A percentile compares a stretch with the other conserved stretches of the same genome.
phyloP scores from a whole-genome alignment of 1,140 invertebrate genomes.

The Odontomachus brunneus region DNA sequence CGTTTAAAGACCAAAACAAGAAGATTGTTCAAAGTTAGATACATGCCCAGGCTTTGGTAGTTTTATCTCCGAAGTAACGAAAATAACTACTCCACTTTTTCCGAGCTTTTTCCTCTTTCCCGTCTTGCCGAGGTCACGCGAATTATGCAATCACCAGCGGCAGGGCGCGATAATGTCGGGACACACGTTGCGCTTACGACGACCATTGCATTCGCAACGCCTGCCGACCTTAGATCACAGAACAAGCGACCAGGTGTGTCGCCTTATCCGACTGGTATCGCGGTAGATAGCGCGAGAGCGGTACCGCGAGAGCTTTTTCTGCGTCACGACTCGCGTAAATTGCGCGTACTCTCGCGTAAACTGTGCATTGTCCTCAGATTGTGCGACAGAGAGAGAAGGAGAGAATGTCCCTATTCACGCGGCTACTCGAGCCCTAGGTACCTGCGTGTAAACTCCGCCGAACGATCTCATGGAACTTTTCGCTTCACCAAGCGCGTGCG shows the following conservation, averaged over 20 bases:
- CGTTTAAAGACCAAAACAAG: too few relatives aligned
- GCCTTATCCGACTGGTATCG: slow-evolving; percentile 79
- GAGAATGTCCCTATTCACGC: not conserved
- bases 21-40: too few relatives aligned
- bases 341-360: slow-evolving; percentile 63
- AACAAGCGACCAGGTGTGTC: slow-evolving; percentile 75
- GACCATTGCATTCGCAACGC: slow-evolving; percentile 67
- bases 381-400: too few relatives aligned
- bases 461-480: not conserved
- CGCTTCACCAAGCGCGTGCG: too few relatives aligned
- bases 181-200: slow-evolving; percentile 66
- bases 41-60: too few relatives aligned
- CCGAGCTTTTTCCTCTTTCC: not conserved
- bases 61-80: too few relatives aligned
- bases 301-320: slow-evolving; percentile 66
- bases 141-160: slow-evolving; percentile 41
- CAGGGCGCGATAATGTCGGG: slow-evolving; percentile 46
- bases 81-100: too few relatives aligned
- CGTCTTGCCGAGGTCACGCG: slow-evolving; percentile 12
- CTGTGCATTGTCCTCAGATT: slow-evolving; percentile 47
- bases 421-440: slow-evolving; percentile 9
- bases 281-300: slow-evolving; percentile 73
- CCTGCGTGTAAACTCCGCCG: not conserved
- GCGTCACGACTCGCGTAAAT: slow-evolving; percentile 71
- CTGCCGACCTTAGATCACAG: slow-evolving; percentile 71